A percentile compares a stretch with the other conserved stretches of the same genome.
Conservation (phyloP, 2,888 invertebrate genomes). For the Caenorhabditis sp. region DNA sequence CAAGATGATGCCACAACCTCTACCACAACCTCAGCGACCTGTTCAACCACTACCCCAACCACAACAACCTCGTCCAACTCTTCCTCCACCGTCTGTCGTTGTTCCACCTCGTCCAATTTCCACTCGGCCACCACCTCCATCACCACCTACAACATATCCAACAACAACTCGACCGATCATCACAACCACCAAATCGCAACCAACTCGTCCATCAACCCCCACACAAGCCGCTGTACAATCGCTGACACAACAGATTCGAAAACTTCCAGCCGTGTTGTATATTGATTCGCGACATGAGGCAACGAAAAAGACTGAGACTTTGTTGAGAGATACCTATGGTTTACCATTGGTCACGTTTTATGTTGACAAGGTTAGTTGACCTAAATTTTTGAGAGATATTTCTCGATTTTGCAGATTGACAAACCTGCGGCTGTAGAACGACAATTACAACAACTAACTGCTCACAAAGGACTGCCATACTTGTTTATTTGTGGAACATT, state of each 20-base stretch:
- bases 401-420: constrained; percentile 49
- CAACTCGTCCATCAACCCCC: constrained; percentile 19
- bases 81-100: constrained; percentile 18
- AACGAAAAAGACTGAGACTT: constrained; percentile 49
- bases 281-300: constrained; percentile 58
- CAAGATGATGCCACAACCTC: not conserved
- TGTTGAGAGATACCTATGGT: constrained; percentile 65
- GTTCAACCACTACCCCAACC: constrained; percentile 6
- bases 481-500: constrained; percentile 70
- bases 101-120: constrained; percentile 27
- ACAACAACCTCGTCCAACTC: constrained; percentile 9
- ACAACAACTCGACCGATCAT: constrained; percentile 13
- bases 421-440: constrained; percentile 59
- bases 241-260: constrained; percentile 67
- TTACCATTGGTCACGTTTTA: constrained; percentile 69
- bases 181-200: constrained; percentile 23
- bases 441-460: constrained; percentile 67
- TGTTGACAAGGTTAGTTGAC: constrained; percentile 61
- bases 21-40: constrained; percentile 1
- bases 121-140: constrained; percentile 22
- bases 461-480: constrained; percentile 67
- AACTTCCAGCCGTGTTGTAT: constrained; percentile 68
- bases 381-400: not conserved
- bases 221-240: constrained; percentile 47
- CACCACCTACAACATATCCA: constrained; percentile 6